Evolutionary conservation across 2,797 vertebrate genomes (phyloP), one percentile per base, ranked within the genome.

Genomic region (Peromyscus melanophrys): DNA sequence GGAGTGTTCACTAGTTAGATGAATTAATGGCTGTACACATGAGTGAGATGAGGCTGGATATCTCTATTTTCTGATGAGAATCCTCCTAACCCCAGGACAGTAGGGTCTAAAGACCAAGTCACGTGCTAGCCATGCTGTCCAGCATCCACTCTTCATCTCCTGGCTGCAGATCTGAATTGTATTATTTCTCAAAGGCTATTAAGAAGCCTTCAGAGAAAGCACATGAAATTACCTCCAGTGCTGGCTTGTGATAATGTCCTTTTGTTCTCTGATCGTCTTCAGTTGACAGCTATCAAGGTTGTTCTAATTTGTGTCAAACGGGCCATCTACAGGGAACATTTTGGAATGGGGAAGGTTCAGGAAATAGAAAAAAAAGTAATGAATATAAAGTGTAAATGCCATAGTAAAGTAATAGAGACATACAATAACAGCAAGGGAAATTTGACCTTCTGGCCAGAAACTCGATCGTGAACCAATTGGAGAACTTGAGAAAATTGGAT

Each of bases 401-500:
- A 98, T 97, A 98, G 98, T 97, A 98, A 98, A 98, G 98, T 98
- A 99, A 99, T 98, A 98, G 98, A 99, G 98, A 98, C 97, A 98
- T 98, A 98, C 98, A 98, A 98, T 98, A 99, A 98, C 97, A 98
- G 98, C 98, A 98, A 98, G 98, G 98, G 98, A 99, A 99, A 99
- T 99, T 97, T 98, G 98, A 99, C 99, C 98, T 99, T 99, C 98
- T 99, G 98, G 98, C 98, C 98, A 89, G 98, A 98, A 99, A 99
- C 97, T 98, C 97, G 96, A 98, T 98, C 98, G 98, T 23, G 14
- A 98, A 98, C 98, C 98, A 99, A 99, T 98, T 98, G 98, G 98
- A 99, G 98, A 99, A 99, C 98, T 99, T 99, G 92, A 98, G 98
- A 99, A 99, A 99, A 99, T 98, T 99, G 98, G 98, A 99, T 99